phyloP scores from a whole-genome alignment of 2,888 invertebrate genomes.

The Sialis lutaria region DNA sequence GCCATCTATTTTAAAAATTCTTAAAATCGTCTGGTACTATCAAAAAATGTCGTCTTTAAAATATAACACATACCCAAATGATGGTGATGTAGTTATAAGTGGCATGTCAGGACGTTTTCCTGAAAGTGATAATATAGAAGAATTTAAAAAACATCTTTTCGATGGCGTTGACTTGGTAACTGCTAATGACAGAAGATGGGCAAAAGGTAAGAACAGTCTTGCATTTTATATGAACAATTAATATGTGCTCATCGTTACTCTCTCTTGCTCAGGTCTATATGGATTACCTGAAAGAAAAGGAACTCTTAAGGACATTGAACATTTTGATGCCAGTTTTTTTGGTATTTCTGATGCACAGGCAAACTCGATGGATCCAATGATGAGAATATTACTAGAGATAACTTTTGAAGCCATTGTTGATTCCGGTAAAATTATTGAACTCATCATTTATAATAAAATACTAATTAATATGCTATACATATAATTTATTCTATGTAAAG shows the following conservation, averaged over 20 bases:
- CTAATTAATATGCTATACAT: too few species aligned
- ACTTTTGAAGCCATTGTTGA: constrained; percentile 66
- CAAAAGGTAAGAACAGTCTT: constrained; percentile 24
- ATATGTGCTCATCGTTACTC: too few species aligned
- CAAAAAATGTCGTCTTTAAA: too few species aligned
- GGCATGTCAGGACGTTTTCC: constrained; percentile 61
- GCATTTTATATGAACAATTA: too few species aligned
- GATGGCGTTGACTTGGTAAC: constrained; percentile 28
- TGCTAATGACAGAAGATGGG: constrained; percentile 1
- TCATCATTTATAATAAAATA: constrained; percentile 10
- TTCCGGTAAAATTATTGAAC: constrained; percentile 28
- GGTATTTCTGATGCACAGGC: constrained; percentile 26
- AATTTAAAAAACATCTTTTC: constrained; percentile 53
- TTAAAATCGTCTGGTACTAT: too few species aligned
- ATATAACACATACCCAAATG: constrained; percentile 23
- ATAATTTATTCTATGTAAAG: too few species aligned
- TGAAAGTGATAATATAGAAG: constrained; percentile 51
- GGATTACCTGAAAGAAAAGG: constrained; percentile 24
- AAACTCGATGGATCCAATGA: constrained; percentile 62
- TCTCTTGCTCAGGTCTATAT: too few species aligned
- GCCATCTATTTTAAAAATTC: too few species aligned
- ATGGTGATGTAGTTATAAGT: constrained; percentile 45
- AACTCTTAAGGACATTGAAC: constrained; percentile 24
- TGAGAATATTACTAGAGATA: constrained; percentile 57
- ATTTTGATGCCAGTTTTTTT: constrained; percentile 30